These are phyloP conservation scores for Melieria crassipennis DNA, from an alignment of 2,888 invertebrate species.

Conservation along the genomic window DNA sequence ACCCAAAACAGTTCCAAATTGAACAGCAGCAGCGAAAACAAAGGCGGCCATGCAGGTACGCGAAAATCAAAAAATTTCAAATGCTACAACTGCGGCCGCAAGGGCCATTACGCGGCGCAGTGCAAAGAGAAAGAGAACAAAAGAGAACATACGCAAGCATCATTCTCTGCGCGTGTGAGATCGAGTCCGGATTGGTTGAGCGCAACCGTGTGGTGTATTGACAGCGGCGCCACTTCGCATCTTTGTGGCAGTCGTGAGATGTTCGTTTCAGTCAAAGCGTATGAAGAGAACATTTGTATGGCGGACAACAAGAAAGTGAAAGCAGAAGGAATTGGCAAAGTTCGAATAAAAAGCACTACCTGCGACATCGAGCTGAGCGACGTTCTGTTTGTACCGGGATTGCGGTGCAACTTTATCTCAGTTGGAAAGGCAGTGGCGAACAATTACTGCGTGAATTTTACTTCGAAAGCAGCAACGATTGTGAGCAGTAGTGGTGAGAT, in stretches of 20 bases:
- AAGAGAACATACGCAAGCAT: background rate
- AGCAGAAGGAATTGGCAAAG: slow-evolving; percentile 27
- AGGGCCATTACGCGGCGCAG: slow-evolving; percentile 37
- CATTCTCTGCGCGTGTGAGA: background rate
- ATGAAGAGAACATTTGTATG: slow-evolving; percentile 21
- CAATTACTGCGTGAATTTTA: slow-evolving; percentile 24
- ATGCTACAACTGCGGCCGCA: slow-evolving; percentile 34
- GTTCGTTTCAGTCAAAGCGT: slow-evolving; percentile 22
- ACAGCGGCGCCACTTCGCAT: slow-evolving; percentile 34
- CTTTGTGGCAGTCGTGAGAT: slow-evolving; percentile 25
- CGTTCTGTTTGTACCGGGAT: slow-evolving; percentile 30
- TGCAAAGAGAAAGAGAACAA: slow-evolving; percentile 28
- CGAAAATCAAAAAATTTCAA: slow-evolving; percentile 12
- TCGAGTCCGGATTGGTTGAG: background rate
- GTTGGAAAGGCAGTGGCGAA: slow-evolving; percentile 23
- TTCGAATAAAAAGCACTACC: slow-evolving; percentile 1
- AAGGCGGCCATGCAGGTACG: too few species aligned
- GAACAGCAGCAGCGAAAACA: too few species aligned
- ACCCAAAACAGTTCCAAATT: too few species aligned
- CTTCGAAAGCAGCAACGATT: slow-evolving; percentile 12
- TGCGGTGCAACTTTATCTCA: slow-evolving; percentile 35
- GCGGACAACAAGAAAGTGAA: slow-evolving; percentile 23
- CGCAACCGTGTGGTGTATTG: slow-evolving; percentile 22
- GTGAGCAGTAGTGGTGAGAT: slow-evolving; percentile 9
- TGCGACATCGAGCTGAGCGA: slow-evolving; percentile 16